Evolutionary conservation across 2,888 invertebrate genomes (phyloP).

Genomic region (Formica aserva): DNA sequence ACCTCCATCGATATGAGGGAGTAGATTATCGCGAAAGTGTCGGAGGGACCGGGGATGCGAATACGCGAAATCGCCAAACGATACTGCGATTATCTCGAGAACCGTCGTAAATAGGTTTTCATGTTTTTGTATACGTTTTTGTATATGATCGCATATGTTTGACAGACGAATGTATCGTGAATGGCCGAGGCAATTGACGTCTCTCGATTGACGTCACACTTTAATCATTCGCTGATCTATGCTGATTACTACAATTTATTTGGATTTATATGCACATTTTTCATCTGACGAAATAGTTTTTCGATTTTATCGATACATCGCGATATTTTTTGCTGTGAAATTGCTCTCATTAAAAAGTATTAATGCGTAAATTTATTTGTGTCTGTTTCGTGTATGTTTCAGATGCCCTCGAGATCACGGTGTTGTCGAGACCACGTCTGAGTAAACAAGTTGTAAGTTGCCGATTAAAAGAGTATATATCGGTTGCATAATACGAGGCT

Average conservation of each 20-base stretch:
- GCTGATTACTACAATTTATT: neutral
- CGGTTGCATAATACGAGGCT: neutral
- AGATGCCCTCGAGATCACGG: conserved; percentile 82
- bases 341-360: neutral
- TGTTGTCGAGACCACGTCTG: conserved; percentile 80
- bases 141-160: no score
- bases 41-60: neutral
- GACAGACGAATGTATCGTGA: neutral
- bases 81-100: conserved; percentile 34
- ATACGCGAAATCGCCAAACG: conserved; percentile 29
- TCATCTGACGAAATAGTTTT: neutral
- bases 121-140: neutral
- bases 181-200: neutral
- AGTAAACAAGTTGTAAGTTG: conserved; percentile 81
- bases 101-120: conserved; percentile 30
- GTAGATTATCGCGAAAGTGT: neutral
- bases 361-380: neutral
- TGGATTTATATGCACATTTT: neutral
- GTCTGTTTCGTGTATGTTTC: conserved; percentile 68
- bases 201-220: neutral
- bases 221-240: neutral
- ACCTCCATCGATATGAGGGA: neutral
- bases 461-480: neutral
- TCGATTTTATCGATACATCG: neutral
- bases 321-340: neutral